These are phyloP conservation scores for Acyrthosiphon pisum DNA, from an alignment of 1,140 invertebrate genomes.

Conservation along the genomic window DNA sequence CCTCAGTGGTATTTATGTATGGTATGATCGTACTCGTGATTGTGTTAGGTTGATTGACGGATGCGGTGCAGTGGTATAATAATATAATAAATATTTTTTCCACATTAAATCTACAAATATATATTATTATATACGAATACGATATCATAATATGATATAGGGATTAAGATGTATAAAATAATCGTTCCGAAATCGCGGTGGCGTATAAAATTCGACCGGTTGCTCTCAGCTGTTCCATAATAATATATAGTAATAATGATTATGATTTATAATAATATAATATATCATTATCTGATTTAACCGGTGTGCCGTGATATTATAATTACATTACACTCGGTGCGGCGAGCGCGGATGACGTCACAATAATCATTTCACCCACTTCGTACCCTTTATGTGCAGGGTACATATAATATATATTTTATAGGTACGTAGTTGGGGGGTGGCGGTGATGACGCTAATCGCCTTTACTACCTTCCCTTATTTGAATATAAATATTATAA, in stretches of 20 bases:
- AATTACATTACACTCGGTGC: background rate
- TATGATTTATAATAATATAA: conserved; percentile 2
- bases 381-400: background rate
- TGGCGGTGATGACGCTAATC: background rate
- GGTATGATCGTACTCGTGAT: background rate
- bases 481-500: conserved; percentile 7
- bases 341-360: background rate
- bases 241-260: background rate
- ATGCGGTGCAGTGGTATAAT: background rate
- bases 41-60: background rate
- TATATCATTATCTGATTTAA: conserved; percentile 18
- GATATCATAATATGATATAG: background rate
- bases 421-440: background rate
- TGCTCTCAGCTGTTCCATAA: conserved; percentile 14
- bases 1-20: background rate
- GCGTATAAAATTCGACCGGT: background rate
- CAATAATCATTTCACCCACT: background rate
- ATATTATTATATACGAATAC: background rate
- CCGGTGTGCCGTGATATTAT: background rate
- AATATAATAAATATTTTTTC: background rate
- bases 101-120: background rate
- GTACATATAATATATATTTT: background rate
- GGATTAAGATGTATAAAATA: background rate
- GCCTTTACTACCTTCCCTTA: background rate
- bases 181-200: background rate